Conservation (phyloP, 2,797 vertebrate species). For the Delichon dasypus region DNA sequence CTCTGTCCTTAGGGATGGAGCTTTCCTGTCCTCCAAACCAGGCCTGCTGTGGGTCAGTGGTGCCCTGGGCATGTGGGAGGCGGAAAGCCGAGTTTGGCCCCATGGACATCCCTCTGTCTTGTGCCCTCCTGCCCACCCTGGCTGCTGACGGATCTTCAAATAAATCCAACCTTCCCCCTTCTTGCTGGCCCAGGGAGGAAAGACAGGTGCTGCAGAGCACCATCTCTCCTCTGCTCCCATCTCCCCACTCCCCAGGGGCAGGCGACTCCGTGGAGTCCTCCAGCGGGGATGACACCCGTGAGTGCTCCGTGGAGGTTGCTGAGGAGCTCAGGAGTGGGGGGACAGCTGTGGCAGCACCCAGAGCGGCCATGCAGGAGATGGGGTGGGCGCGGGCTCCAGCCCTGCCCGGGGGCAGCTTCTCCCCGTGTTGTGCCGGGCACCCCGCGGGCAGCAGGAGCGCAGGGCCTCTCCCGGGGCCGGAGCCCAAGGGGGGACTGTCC, state of each 20-base stretch:
- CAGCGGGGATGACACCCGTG: fast-evolving
- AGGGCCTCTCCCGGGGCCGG: neutral
- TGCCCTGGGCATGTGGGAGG: fast-evolving
- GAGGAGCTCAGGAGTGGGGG: neutral
- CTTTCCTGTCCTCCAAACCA: neutral
- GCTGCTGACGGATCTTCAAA: neutral
- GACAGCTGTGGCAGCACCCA: neutral
- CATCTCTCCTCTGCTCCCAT: fast-evolving
- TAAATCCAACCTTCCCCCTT: neutral
- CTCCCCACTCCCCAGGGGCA: neutral
- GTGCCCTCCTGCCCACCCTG: neutral
- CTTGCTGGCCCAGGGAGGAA: neutral
- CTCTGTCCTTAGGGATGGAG: neutral
- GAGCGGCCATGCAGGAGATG: fast-evolving
- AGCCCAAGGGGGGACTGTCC: constrained; percentile 26
- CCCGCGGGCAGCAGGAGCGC: neutral
- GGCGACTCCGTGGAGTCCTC: fast-evolving
- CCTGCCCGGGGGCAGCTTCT: fast-evolving
- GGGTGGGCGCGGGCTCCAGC: fast-evolving
- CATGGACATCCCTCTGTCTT: neutral
- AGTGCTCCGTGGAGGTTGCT: neutral
- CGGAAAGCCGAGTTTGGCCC: neutral
- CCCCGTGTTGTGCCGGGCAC: neutral
- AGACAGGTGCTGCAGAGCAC: neutral
- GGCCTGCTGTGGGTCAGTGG: neutral